Conservation (phyloP, 2,888 invertebrate genomes). For the Drosophila mulleri region DNA sequence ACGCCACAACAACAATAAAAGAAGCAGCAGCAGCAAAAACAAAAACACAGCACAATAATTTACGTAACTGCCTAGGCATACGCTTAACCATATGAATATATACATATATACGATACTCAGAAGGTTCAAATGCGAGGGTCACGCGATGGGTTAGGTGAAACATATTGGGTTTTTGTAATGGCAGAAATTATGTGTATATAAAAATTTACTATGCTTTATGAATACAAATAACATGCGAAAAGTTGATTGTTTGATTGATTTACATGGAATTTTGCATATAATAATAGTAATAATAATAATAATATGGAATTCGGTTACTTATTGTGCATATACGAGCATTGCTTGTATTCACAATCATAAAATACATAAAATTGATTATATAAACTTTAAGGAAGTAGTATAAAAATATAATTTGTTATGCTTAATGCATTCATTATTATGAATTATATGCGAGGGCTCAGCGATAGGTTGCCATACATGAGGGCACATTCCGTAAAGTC, state of each 20-base stretch:
- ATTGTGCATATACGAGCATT: not conserved
- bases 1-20: constrained; percentile 40
- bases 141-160: constrained; percentile 1
- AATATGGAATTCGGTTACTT: not conserved
- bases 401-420: too few species aligned
- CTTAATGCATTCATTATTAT: not conserved
- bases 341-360: not conserved
- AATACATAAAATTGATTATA: too few species aligned
- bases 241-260: not conserved
- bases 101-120: not conserved
- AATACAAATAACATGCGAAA: not conserved
- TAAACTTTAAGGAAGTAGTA: too few species aligned
- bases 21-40: constrained; percentile 48
- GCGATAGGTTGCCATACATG: too few species aligned
- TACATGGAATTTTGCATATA: not conserved
- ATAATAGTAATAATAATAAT: too few species aligned
- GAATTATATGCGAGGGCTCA: not conserved
- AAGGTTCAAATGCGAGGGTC: constrained; percentile 12
- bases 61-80: constrained; percentile 65
- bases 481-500: not conserved
- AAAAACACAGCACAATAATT: constrained; percentile 62
- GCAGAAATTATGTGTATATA: not conserved
- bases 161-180: not conserved
- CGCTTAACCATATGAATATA: constrained; percentile 41
- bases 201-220: not conserved